Conservation (phyloP, 2,797 vertebrate genomes). For the Pangasius macronema region DNA sequence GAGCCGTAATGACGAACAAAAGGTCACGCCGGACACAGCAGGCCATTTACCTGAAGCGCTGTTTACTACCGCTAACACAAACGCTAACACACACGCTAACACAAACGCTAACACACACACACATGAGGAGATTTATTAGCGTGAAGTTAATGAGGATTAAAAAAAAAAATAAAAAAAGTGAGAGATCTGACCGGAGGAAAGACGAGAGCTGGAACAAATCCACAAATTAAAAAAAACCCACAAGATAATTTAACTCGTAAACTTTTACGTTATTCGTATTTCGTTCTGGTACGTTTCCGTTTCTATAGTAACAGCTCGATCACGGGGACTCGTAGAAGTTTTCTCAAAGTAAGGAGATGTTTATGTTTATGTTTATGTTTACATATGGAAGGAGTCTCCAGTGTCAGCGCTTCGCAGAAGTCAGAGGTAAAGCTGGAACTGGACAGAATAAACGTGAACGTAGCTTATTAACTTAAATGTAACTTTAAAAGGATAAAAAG, state of each 20-base stretch:
- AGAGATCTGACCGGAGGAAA: background rate
- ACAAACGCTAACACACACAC: background rate
- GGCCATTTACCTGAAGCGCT: slow-evolving; percentile 68
- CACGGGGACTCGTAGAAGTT: too few species aligned
- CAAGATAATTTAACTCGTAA: background rate
- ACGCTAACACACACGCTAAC: background rate
- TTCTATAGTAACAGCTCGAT: background rate
- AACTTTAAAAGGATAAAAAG: background rate
- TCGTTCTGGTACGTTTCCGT: background rate
- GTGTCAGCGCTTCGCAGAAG: background rate
- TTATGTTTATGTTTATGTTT: background rate
- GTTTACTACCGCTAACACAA: slow-evolving; percentile 3
- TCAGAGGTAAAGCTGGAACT: background rate
- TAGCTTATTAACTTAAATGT: too few species aligned
- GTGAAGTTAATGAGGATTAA: background rate
- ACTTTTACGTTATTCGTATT: too few species aligned
- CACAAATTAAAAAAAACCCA: background rate
- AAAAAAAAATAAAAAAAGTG: background rate
- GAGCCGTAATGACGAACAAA: slow-evolving; percentile 77
- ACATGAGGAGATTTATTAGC: background rate
- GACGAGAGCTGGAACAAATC: background rate
- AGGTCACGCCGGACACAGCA: slow-evolving; percentile 78
- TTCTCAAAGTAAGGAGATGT: background rate
- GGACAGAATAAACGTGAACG: too few species aligned
- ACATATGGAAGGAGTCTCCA: background rate